A percentile compares a stretch with the other conserved stretches of the same genome.
These are phyloP conservation scores for Adelphocoris suturalis DNA, from an alignment of 2,888 invertebrate species.

Conservation along the genomic window DNA sequence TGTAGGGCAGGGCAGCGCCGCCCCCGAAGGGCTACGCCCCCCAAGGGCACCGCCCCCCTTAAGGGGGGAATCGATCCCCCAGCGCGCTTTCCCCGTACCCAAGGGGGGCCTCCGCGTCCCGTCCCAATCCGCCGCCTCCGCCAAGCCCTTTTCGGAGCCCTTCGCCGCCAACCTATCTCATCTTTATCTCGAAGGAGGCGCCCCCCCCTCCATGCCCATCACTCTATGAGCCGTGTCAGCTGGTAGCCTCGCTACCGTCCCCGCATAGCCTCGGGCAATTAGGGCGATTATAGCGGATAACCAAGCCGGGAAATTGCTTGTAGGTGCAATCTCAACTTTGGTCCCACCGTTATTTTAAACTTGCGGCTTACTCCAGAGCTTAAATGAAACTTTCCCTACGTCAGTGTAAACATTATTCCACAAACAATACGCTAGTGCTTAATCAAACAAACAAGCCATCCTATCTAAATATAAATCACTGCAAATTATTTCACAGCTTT, in stretches of 20 bases:
- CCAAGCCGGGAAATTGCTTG: slow-evolving; percentile 7
- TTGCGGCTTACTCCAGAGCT: not conserved
- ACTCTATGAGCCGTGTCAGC: not conserved
- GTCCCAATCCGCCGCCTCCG: not conserved
- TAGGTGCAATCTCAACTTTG: slow-evolving; percentile 3
- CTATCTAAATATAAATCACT: too few species aligned
- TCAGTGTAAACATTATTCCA: too few species aligned
- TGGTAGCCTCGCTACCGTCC: not conserved
- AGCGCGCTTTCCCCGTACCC: not conserved
- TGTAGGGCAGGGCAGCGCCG: slow-evolving; percentile 62
- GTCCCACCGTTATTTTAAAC: not conserved
- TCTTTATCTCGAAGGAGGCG: not conserved
- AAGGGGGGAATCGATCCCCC: slow-evolving; percentile 31
- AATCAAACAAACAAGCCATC: too few species aligned
- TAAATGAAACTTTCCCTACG: too few species aligned
- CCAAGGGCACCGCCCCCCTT: slow-evolving; percentile 57
- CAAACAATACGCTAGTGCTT: too few species aligned
- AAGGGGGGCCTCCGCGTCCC: not conserved
- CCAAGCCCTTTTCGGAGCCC: not conserved
- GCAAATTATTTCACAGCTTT: too few species aligned
- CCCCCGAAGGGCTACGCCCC: slow-evolving; percentile 67
- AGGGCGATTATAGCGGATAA: not conserved
- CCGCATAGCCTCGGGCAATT: not conserved
- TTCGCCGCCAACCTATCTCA: not conserved
- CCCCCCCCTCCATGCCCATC: not conserved